Conservation (phyloP, 2,888 invertebrate species). For the Fragum sueziense region DNA sequence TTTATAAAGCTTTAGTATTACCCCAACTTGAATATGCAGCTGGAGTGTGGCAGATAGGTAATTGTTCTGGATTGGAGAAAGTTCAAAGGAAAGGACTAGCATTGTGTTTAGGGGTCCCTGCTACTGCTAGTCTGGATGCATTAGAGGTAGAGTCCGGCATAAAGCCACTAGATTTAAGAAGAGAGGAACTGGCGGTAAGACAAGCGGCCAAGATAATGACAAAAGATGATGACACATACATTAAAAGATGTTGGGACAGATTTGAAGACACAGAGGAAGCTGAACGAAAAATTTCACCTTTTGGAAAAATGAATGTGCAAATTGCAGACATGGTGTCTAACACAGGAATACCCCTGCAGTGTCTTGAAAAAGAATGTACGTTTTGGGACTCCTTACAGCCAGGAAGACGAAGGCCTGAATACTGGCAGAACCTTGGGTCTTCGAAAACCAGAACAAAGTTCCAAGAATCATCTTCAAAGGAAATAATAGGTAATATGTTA, state of each 20-base stretch:
- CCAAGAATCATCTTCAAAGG: no score
- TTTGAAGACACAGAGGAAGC: no score
- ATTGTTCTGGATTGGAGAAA: constrained; percentile 13
- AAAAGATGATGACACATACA: neutral
- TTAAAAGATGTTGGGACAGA: neutral
- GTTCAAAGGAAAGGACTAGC: constrained; percentile 20
- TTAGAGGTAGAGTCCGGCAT: constrained; percentile 21
- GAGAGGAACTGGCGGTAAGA: constrained; percentile 20
- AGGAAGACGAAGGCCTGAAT: neutral
- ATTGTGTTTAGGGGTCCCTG: constrained; percentile 14
- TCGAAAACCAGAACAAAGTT: neutral
- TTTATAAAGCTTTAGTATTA: constrained; percentile 9
- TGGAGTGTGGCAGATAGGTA: constrained; percentile 18
- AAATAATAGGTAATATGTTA: no score
- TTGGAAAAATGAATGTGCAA: no score
- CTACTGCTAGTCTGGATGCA: constrained; percentile 20
- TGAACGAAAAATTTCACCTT: no score
- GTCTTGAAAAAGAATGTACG: constrained; percentile 5
- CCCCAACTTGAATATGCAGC: constrained; percentile 21
- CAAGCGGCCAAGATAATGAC: constrained; percentile 24
- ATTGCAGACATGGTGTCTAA: neutral
- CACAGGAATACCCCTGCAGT: neutral
- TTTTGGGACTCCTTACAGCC: constrained; percentile 6
- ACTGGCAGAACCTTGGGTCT: constrained; percentile 12
- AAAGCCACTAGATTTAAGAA: constrained; percentile 5